These are phyloP conservation scores for Drosophila ogumai DNA, from an alignment of 1,140 invertebrate species.

Conservation along the genomic window DNA sequence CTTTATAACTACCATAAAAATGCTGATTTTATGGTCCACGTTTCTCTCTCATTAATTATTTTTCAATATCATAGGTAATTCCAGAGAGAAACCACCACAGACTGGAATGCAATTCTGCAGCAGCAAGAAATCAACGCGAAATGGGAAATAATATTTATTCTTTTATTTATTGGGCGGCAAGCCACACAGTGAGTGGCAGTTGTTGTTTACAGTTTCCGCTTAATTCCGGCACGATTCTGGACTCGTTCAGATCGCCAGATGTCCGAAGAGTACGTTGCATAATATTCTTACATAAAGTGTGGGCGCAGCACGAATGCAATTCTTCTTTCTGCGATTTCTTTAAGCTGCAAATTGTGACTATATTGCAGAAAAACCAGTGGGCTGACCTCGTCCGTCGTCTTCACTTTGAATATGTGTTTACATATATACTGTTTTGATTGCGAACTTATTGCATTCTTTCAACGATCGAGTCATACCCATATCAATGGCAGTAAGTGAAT, in stretches of 20 bases:
- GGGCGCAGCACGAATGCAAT: constrained; percentile 13
- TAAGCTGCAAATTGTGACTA: constrained; percentile 11
- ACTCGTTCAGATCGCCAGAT: constrained; percentile 30
- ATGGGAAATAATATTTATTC: neutral
- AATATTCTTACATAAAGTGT: constrained; percentile 33
- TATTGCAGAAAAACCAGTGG: constrained; percentile 11
- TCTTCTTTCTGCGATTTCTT: neutral
- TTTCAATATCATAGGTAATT: neutral
- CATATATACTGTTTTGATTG: constrained; percentile 14
- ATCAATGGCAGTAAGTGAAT: constrained; percentile 29
- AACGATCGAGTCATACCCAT: constrained; percentile 26
- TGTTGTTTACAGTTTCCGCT: constrained; percentile 40
- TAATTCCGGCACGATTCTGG: constrained; percentile 41
- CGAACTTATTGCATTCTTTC: constrained; percentile 41
- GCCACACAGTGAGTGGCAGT: constrained; percentile 13
- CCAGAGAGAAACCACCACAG: constrained; percentile 8
- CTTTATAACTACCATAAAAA: constrained; percentile 11
- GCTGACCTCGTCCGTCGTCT: constrained; percentile 23
- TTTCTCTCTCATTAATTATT: constrained; percentile 14
- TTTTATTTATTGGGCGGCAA: neutral
- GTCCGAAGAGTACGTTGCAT: constrained; percentile 11
- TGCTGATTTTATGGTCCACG: constrained; percentile 3
- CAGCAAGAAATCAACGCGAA: neutral
- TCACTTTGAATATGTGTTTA: neutral
- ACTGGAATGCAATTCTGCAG: constrained; percentile 5